A percentile compares a stretch with the other conserved stretches of the same genome.
Conservation (phyloP, 1,140 invertebrate species). For the Anastrepha obliqua region DNA sequence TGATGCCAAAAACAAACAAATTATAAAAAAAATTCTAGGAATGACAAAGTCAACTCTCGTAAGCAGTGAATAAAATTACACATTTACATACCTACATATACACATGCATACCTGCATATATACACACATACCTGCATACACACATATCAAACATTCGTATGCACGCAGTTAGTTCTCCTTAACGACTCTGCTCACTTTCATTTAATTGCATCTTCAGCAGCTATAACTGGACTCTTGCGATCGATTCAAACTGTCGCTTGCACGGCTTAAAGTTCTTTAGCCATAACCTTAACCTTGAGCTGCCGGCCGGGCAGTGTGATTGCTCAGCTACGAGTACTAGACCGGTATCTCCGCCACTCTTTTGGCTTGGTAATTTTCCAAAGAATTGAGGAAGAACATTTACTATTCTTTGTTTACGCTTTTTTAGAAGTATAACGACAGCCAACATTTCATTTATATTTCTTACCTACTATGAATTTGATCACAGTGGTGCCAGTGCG, state of each 20-base stretch:
- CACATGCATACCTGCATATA: too few species aligned
- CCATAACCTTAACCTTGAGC: conserved; percentile 30
- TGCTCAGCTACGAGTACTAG: neutral
- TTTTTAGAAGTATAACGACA: neutral
- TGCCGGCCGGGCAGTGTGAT: neutral
- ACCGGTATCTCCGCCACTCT: conserved; percentile 1
- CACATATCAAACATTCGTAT: too few species aligned
- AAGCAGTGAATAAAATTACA: too few species aligned
- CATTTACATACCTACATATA: too few species aligned
- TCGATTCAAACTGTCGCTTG: neutral
- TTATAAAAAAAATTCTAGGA: too few species aligned
- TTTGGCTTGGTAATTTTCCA: conserved; percentile 14
- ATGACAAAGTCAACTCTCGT: neutral
- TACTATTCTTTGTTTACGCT: neutral
- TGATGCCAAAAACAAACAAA: too few species aligned
- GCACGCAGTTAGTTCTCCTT: neutral
- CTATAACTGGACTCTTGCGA: neutral
- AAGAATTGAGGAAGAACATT: neutral
- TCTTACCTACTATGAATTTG: neutral
- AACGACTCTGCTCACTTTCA: neutral
- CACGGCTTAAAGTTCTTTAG: neutral
- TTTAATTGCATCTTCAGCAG: neutral
- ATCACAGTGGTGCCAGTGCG: too few species aligned
- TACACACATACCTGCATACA: too few species aligned
- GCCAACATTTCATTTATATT: neutral